A percentile compares a stretch with the other conserved stretches of the same genome.
Conservation (phyloP, 2,113 vertebrate species). For the Neoarius graeffei region DNA sequence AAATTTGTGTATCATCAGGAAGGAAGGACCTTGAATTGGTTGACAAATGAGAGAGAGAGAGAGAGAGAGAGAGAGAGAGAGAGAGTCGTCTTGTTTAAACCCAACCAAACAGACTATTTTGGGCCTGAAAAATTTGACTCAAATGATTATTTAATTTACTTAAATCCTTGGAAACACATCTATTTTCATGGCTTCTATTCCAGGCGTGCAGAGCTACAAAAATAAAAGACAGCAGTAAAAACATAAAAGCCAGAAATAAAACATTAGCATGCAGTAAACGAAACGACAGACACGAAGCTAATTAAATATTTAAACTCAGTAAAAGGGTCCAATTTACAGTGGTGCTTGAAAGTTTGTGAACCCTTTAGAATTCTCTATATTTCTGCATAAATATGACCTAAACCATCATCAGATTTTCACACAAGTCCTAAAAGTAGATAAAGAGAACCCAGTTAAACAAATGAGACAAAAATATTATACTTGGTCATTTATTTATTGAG, state of each 20-base stretch:
- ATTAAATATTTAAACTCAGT: neutral
- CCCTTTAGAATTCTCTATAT: too few relatives aligned
- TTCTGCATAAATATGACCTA: too few relatives aligned
- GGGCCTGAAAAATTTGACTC: neutral
- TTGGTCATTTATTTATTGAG: too few relatives aligned
- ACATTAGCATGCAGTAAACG: neutral
- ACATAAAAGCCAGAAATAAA: neutral
- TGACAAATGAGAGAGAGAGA: neutral
- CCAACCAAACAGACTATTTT: neutral
- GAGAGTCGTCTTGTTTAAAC: neutral
- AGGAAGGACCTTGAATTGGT: neutral
- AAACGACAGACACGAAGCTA: neutral
- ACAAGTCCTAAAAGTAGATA: too few relatives aligned
- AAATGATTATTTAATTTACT: slow-evolving; percentile 1
- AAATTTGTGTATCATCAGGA: neutral
- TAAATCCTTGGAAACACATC: neutral
- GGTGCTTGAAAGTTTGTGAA: too few relatives aligned
- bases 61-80: neutral
- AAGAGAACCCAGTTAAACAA: too few relatives aligned
- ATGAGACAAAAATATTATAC: too few relatives aligned
- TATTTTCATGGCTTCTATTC: neutral
- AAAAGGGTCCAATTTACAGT: neutral
- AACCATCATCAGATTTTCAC: too few relatives aligned
- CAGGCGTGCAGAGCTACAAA: neutral
- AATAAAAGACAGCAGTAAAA: neutral